Evolutionary conservation across 2,113 vertebrate genomes (phyloP).

Genomic region (Pseudolaguvia tuberculata): DNA sequence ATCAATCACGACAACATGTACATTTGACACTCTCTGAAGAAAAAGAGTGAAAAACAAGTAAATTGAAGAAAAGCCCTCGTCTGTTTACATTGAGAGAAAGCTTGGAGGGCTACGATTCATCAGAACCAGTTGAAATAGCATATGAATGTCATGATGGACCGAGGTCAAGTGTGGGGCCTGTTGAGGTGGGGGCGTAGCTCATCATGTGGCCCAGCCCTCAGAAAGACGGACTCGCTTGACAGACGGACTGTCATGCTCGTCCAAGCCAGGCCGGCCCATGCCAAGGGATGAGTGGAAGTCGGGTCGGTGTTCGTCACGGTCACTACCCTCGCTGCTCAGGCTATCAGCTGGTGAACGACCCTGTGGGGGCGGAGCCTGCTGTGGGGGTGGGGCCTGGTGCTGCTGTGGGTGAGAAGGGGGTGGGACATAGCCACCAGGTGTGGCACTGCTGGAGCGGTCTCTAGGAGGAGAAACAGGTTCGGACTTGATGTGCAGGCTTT

Average conservation of each 20-base stretch:
- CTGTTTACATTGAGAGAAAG: conserved; percentile 58
- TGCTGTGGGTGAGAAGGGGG: conserved; percentile 43
- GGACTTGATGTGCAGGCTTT: conserved; percentile 99
- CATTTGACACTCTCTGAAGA: conserved; percentile 85
- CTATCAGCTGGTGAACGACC: conserved; percentile 97
- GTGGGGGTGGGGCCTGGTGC: conserved; percentile 69
- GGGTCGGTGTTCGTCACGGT: conserved; percentile 93
- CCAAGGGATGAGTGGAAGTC: conserved; percentile 99
- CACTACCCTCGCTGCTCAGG: conserved; percentile 97
- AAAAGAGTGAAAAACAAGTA: conserved; percentile 60
- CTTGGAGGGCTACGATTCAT: conserved; percentile 47
- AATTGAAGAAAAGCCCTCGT: conserved; percentile 56
- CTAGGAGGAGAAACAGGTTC: conserved; percentile 99
- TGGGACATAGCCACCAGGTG: conserved; percentile 84
- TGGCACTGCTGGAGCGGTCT: conserved; percentile 92
- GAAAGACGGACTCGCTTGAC: conserved; percentile 97
- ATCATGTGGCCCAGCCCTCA: conserved; percentile 99
- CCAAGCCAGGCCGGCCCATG: conserved; percentile 89
- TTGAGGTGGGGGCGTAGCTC: conserved; percentile 40
- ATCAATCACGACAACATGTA: conserved; percentile 85
- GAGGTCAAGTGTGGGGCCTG: conserved; percentile 43
- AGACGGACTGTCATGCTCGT: conserved; percentile 96
- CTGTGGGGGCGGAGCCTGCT: conserved; percentile 78
- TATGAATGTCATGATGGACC: conserved; percentile 46
- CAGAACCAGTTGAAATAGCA: conserved; percentile 11